Base-by-base conservation (phyloP, 2,113 vertebrate genomes). In the Himantopus leucocephalus region DNA sequence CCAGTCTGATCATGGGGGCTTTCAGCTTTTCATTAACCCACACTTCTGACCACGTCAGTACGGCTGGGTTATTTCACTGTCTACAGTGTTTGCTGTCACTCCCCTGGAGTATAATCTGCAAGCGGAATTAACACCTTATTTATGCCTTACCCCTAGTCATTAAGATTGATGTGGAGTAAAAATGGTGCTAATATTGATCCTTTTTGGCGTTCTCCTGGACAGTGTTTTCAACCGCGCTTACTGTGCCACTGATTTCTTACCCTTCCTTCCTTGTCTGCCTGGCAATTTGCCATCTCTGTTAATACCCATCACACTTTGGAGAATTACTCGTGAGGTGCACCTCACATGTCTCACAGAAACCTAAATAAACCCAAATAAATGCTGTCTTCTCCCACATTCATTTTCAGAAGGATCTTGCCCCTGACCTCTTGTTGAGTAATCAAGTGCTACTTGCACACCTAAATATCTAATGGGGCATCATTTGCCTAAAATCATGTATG, bases 41-140 rank as follows among this genome's bases (percentile, higher is more conserved):
- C 3, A 10, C 17, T 41, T 52, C 64, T 18, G 78, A 62, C 41
- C 67, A 5, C 41, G 12, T 43, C 18, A 39, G 76, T 45, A 14
- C 4, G 2, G 45, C 43, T 17, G 64, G 22, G 53, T 58, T 41
- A 34, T 87, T 92, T 91, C 83, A 66, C 22, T 79, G 27, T 70
- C 60, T 91, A 17, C 35, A 15, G 15, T 82, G 86, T 92, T 95
- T 85, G 66, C 70, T 37, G 7, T 84, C 58, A 3, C 29, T 76
- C 29, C 94, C 53, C 86, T 73, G 74, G 74, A 89, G 91, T 16
- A 82, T 15, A 64, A 94, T 88, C 88, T 79, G 58, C 86, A 91
- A 39, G 26, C 4, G 0, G 53, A 86, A 92, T 85, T 19, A 82
- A 85, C 58, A 39, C 29, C 1, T 64, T 37, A 27, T 91, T 89